Evolutionary conservation across 1,140 invertebrate genomes (phyloP).

Genomic region (Drosophila funebris): DNA sequence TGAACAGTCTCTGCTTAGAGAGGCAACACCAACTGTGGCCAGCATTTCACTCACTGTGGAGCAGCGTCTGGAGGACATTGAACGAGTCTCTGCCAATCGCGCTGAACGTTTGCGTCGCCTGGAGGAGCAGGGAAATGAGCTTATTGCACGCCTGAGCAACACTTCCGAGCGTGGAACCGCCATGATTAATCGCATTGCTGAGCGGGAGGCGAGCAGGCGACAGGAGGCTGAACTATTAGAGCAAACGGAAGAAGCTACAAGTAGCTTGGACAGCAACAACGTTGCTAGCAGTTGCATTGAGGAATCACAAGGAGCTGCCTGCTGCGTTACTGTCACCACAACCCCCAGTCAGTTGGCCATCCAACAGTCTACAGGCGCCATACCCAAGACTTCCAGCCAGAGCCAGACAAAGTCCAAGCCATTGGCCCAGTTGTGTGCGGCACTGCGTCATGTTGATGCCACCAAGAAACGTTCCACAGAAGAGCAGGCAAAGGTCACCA

Average conservation of each 20-base stretch:
- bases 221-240: constrained; percentile 65
- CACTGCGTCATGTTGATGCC: constrained; percentile 54
- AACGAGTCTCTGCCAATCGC: constrained; percentile 86
- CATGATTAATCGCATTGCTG: constrained; percentile 81
- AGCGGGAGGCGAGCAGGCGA: constrained; percentile 63
- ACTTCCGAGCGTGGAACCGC: constrained; percentile 83
- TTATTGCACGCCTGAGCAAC: constrained; percentile 87
- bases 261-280: constrained; percentile 36
- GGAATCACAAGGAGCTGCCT: constrained; percentile 43
- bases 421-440: constrained; percentile 57
- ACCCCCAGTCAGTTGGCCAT: constrained; percentile 63
- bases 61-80: constrained; percentile 75
- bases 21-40: constrained; percentile 21
- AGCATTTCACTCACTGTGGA: constrained; percentile 69
- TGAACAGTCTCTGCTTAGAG: constrained; percentile 20
- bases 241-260: constrained; percentile 45
- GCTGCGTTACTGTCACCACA: constrained; percentile 66
- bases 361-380: constrained; percentile 65
- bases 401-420: constrained; percentile 27
- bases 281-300: constrained; percentile 61
- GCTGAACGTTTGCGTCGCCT: constrained; percentile 87
- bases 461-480: constrained; percentile 43
- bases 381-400: constrained; percentile 48
- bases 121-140: constrained; percentile 88
- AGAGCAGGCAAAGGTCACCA: not conserved